phyloP scores from a whole-genome alignment of 2,113 vertebrate species.

The rat (Rattus norvegicus) region DNA sequence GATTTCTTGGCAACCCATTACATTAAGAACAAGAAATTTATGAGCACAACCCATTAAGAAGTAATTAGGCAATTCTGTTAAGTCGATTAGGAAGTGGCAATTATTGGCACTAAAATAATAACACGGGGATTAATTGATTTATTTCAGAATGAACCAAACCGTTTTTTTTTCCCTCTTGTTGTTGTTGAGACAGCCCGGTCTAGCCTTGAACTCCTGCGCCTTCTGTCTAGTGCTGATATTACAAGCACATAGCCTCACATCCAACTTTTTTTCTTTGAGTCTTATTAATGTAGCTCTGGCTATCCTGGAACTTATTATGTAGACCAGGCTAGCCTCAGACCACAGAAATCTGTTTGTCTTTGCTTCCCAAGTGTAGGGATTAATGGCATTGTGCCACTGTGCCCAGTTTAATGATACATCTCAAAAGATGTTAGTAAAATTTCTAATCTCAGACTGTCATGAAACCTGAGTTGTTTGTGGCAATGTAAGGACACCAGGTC shows the following conservation, averaged over 20 bases:
- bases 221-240: neutral
- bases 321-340: neutral
- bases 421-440: neutral
- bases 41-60: neutral
- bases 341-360: neutral
- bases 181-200: neutral
- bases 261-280: neutral
- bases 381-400: neutral
- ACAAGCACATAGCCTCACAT: neutral
- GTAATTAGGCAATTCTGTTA: conserved; percentile 7
- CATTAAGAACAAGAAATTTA: neutral
- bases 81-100: neutral
- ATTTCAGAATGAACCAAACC: conserved; percentile 32
- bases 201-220: neutral
- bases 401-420: neutral
- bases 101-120: conserved; percentile 15
- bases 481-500: neutral
- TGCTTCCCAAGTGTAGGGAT: neutral
- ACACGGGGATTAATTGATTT: neutral
- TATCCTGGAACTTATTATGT: neutral
- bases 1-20: conserved; percentile 42
- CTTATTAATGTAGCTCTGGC: neutral
- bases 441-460: neutral
- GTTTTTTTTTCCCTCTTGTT: neutral
- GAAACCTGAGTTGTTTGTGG: neutral